Base-by-base conservation (phyloP, 1,140 invertebrate genomes). In the Papilio helenus region DNA sequence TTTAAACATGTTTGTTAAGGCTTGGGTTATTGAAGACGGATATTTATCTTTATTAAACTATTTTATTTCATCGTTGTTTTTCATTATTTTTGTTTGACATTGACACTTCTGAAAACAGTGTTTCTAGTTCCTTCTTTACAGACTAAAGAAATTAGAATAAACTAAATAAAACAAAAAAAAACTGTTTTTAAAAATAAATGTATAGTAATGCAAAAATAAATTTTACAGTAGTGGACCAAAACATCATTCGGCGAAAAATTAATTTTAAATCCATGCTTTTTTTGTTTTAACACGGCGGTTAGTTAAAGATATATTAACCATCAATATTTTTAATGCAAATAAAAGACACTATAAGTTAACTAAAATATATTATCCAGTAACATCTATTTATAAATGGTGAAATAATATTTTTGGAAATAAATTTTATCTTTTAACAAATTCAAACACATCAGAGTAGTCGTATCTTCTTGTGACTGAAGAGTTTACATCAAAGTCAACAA, bases 391-490 rank as follows among this genome's bases (percentile, higher is more conserved):
- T 29, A 68, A 29, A 68, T 34, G 3, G 12, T 68, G 14, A 29
- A 5, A 34, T 68, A 1, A 68, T 68, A 65, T 14, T 18, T 29
- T 29, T 68, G 0, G 1, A 68, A 68, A 18, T 68, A 26, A 61
- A 78, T 74, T 71, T 79, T 71, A 83, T 82, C 72, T 79, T 78
- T 46, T 74, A 61, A 87, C 78, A 85, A 80, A 78, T 84, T 89
- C 76, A 85, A 93, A 92, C 4, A 79, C 78, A 71, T 90, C 81
- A 23, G 92, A 93, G 79, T 90, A 93, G 79, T 94, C 89, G 71
- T 79, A 80, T 7, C 14, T 42, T n/a, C 44, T 49, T 16, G 76
- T 81, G 18, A 74, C 81, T 3, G 78, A 20, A 61, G 82, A 20
- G n/a, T 86, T 85, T 0, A 90, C 83, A 26, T 93, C 88, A 68